These are phyloP conservation scores for Manis crassicaudata DNA, from an alignment of 2,797 vertebrate species.

Conservation along the genomic window DNA sequence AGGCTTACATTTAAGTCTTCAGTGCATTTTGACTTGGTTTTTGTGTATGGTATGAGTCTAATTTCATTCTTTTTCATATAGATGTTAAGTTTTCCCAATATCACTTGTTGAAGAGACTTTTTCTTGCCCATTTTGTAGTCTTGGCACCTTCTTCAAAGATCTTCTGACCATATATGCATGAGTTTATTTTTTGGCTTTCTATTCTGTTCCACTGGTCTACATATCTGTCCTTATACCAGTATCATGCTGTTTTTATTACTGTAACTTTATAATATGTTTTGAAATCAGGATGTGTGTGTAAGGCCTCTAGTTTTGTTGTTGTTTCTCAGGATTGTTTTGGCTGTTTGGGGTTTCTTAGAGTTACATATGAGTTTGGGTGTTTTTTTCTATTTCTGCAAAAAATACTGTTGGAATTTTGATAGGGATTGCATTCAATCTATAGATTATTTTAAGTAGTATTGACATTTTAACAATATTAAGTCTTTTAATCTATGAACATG, in stretches of 20 bases:
- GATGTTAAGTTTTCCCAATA: not conserved
- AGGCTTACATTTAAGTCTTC: constrained; percentile 17
- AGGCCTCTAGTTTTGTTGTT: not conserved
- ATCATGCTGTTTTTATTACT: not conserved
- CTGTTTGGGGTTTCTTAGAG: not conserved
- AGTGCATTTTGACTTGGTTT: not conserved
- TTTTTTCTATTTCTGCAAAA: constrained; percentile 1
- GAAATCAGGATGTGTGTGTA: not conserved
- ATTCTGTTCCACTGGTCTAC: not conserved
- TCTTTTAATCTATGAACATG: not conserved
- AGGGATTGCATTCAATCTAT: not conserved
- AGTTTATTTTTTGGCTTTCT: not conserved
- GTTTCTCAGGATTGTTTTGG: not conserved
- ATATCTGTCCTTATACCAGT: not conserved
- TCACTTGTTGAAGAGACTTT: not conserved
- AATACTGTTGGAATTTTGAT: constrained; percentile 18
- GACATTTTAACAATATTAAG: not conserved
- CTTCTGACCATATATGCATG: not conserved
- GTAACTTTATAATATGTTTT: not conserved
- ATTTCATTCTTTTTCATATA: not conserved
- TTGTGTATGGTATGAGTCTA: not conserved
- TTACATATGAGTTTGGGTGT: not conserved
- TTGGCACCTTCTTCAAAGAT: not conserved
- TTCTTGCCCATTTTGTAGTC: not conserved
- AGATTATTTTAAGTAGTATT: not conserved